Percentiles rank a stretch among this genome's conserved stretches.
These are phyloP conservation scores for Sicus ferrugineus DNA, from an alignment of 2,888 invertebrate species.

Conservation along the genomic window DNA sequence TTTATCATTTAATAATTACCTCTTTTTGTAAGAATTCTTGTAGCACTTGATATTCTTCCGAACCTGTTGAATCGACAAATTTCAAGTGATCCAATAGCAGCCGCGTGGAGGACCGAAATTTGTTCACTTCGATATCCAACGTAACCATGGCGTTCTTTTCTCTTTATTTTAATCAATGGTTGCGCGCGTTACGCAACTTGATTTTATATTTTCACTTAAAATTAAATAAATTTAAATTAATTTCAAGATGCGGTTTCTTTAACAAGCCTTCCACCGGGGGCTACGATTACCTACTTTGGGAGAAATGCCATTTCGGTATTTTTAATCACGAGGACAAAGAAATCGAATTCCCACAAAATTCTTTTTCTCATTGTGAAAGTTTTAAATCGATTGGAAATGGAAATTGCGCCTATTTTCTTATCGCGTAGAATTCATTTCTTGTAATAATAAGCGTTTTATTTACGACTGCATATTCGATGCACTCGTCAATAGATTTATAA, in stretches of 20 bases:
- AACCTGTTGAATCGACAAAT: constrained; percentile 24
- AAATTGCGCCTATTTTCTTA: too few species aligned
- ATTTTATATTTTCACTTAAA: not conserved
- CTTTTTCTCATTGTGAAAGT: not conserved
- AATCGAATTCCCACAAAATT: not conserved
- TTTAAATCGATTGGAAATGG: too few species aligned
- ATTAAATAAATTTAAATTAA: not conserved
- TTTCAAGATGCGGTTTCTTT: too few species aligned
- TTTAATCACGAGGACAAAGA: not conserved
- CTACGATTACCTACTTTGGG: too few species aligned
- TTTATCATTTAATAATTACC: constrained; percentile 42
- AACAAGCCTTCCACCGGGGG: too few species aligned
- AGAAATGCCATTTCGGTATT: not conserved
- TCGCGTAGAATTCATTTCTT: too few species aligned
- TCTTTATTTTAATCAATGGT: too few species aligned
- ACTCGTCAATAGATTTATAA: too few species aligned
- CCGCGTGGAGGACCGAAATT: constrained; percentile 50
- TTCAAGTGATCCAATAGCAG: constrained; percentile 44
- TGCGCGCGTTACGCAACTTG: not conserved
- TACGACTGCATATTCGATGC: too few species aligned
- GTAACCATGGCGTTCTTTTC: not conserved
- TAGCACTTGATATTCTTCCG: constrained; percentile 42
- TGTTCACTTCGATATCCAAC: constrained; percentile 57
- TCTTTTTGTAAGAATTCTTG: constrained; percentile 52
- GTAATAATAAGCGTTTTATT: too few species aligned